These are phyloP conservation scores for Syngnathus scovelli DNA, from an alignment of 2,113 vertebrate genomes.

Conservation along the genomic window DNA sequence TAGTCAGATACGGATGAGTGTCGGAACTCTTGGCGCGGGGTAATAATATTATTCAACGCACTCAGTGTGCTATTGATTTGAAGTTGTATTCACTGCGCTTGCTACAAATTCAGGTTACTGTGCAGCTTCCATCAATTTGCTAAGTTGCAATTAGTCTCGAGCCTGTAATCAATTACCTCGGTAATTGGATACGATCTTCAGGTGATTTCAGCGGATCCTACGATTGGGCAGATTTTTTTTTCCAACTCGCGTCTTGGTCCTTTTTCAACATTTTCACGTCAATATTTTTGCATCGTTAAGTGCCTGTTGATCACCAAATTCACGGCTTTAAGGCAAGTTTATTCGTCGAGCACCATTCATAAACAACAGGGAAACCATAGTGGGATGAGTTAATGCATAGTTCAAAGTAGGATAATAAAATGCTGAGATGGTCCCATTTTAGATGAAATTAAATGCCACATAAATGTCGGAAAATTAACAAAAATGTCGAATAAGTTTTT, in stretches of 20 bases:
- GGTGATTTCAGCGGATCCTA: not conserved
- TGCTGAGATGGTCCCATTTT: not conserved
- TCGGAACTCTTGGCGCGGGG: not conserved
- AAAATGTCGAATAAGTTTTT: too few species aligned
- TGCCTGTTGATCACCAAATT: not conserved
- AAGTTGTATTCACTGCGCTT: not conserved
- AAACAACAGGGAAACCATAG: not conserved
- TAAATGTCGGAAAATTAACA: too few species aligned
- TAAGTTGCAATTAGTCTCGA: slow-evolving; percentile 15
- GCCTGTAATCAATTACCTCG: slow-evolving; percentile 51
- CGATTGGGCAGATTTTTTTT: not conserved
- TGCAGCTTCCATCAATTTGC: not conserved
- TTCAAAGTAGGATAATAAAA: not conserved
- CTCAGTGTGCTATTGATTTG: not conserved
- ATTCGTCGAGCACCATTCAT: not conserved
- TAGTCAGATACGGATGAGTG: not conserved
- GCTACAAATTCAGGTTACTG: not conserved
- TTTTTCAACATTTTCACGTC: not conserved
- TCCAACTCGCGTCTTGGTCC: not conserved
- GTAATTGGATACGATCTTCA: slow-evolving; percentile 29
- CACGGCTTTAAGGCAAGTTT: not conserved
- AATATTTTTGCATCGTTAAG: not conserved
- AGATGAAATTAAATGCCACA: not conserved
- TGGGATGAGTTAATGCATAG: not conserved
- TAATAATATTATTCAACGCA: not conserved